phyloP scores from a whole-genome alignment of 2,888 invertebrate genomes.

The Ophion costatus region DNA sequence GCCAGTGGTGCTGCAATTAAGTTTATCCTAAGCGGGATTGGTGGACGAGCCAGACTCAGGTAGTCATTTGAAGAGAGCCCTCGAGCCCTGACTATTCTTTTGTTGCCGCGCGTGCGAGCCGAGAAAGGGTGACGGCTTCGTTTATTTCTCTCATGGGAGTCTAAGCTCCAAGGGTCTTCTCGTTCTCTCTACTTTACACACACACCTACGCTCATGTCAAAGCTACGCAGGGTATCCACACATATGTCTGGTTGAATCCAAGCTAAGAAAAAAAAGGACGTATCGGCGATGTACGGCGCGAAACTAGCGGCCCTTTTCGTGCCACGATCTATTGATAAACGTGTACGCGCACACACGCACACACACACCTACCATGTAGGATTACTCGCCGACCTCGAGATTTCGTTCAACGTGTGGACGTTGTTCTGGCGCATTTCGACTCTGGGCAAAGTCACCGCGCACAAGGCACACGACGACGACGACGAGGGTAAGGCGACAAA shows the following conservation, averaged over 20 bases:
- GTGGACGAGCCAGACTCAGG: conserved; percentile 53
- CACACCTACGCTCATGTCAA: background rate
- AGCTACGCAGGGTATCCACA: background rate
- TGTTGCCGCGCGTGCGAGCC: conserved; percentile 10
- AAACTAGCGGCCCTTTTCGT: no score
- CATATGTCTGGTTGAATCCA: no score
- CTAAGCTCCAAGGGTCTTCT: conserved; percentile 25
- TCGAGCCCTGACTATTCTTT: conserved; percentile 44
- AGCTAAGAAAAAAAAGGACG: no score
- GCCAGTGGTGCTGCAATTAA: conserved; percentile 42
- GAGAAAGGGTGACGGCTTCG: conserved; percentile 50
- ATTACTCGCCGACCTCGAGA: background rate
- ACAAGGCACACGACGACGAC: conserved; percentile 12
- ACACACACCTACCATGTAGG: no score
- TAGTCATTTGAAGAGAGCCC: conserved; percentile 53
- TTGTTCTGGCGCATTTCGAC: conserved; percentile 54
- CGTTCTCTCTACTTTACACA: background rate
- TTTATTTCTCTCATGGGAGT: conserved; percentile 48
- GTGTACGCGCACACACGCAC: background rate
- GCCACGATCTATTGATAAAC: background rate
- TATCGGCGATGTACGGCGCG: no score
- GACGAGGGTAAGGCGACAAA: conserved; percentile 42
- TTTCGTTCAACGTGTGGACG: conserved; percentile 62
- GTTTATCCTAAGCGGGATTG: conserved; percentile 43
- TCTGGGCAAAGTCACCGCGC: conserved; percentile 37